Evolutionary conservation across 2,888 invertebrate genomes (phyloP), one percentile per base, ranked within the genome.

Genomic region (Dolichopus griseipennis): DNA sequence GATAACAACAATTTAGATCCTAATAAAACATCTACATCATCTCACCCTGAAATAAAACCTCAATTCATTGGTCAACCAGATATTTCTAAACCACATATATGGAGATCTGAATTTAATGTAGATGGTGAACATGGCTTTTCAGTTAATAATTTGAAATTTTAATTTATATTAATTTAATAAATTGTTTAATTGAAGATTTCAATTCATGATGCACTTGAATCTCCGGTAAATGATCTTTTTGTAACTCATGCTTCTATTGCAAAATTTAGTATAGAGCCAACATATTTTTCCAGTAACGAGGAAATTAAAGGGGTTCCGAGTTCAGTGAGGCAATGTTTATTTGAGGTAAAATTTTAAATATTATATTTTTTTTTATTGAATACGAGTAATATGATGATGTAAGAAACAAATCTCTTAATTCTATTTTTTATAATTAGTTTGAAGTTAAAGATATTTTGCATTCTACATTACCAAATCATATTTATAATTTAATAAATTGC

Each of bases 241-340:
- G 15, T 63, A 63, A 1, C 2, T 18, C 12, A 27, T 27, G 63
- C 27, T 27, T 5, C 27, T 15, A 18, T n/a, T 63, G 18, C 15
- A 27, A 27, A 27, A 27, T 10, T 63, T 63, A 63, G 18, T 63
- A 63, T 63, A 27, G 63, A 63, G 27, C 63, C 63, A 18, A 27
- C 18, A 1, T 63, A 21, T 63, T 18, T 15, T 12, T 22, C 22
- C 27, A 63, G 10, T 63, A 18, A 15, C 18, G 18, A 63, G 15
- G 27, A 63, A 27, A 27, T 27, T 27, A 27, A 63, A 27, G 5
- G 15, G 0, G 63, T 63, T 63, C 5, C 22, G 1, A 63, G 63
- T 63, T 27, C 63, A 27, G 63, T 63, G 4, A 63, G 63, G 18
- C 63, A 63, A 63, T 63, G 63, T 18, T 18, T 63, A 12, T 63